phyloP scores from a whole-genome alignment of 37 sponge, comb jelly and placozoan genomes.

The Chondrilla cf. caribensis region DNA sequence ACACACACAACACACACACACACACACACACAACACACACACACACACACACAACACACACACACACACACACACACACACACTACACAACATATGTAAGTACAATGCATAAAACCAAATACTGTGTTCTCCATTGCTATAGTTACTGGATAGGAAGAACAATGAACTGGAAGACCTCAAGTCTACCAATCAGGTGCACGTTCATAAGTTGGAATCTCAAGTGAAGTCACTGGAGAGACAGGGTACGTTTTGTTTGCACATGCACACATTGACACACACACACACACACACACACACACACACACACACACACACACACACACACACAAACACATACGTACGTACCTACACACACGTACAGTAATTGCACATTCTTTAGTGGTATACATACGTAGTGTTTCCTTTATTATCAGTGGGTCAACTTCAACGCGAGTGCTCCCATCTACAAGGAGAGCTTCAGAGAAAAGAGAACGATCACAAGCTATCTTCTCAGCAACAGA shows the following conservation, averaged over 20 bases:
- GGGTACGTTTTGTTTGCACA: too few relatives aligned
- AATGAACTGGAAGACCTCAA: constrained; percentile 22
- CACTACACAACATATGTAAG: too few relatives aligned
- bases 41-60: too few relatives aligned
- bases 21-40: too few relatives aligned
- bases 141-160: constrained; percentile 23
- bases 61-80: too few relatives aligned
- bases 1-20: too few relatives aligned
- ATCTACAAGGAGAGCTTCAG: constrained; percentile 6
- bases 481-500: constrained; percentile 7
- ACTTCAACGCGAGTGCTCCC: background rate
- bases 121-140: background rate
- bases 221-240: constrained; percentile 1
- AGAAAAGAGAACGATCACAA: background rate
- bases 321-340: background rate
- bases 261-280: too few relatives aligned
- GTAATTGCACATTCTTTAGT: background rate
- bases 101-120: too few relatives aligned
- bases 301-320: background rate
- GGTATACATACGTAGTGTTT: background rate
- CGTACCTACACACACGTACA: background rate
- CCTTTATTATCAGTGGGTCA: background rate
- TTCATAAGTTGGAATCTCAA: background rate
- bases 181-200: background rate
- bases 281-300: background rate